Base-by-base conservation (phyloP, 2,113 vertebrate species). In the Oryzias curvinotus region DNA sequence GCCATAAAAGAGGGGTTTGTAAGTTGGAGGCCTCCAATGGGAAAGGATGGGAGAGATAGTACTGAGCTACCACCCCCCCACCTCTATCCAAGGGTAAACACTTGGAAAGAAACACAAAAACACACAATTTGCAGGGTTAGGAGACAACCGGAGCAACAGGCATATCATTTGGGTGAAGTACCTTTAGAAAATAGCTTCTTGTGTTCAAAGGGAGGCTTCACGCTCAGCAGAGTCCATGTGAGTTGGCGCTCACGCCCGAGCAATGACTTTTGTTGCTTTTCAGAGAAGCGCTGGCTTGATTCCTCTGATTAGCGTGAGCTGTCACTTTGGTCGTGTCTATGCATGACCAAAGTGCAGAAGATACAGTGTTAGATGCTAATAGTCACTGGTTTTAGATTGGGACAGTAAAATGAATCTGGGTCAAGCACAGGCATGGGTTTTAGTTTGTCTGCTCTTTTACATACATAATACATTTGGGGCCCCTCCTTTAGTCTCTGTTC, bases 1-100 rank as follows among this genome's bases (percentile, higher is more conserved):
- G 46, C 1, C 15, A 71, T 74, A 80, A 85, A 88, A 84, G 57
- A 65, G 73, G 81, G 75, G 80, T 85, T 85, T 85, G 79, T 88
- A 68, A 75, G 83, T 73, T 78, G 57, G 79, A 85, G 77, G 63
- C 78, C 75, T 87, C 82, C 75, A 77, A 74, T 73, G 48, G 73
- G 81, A 83, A 73, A 68, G 70, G 79, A 73, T 70, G 48, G 73
- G 81, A 77, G 73, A 74, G 75, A 85, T 81, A 78, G 77, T 8
- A 2, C 52, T 75, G 67, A 57, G 51, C 48, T 3, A 10, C 36
- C 36, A 36, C 21, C 8, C 14, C 21, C 36, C 52, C 47, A 47
- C 25, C 7, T 10, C 45, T 52, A 42, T 57, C 73, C 71, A 72
- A 73, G 77, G 68, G 81, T 80, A 83, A 84, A 85, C 85, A 88